Conservation (phyloP, 2,797 vertebrate genomes). For the Sandelia bainsii region DNA sequence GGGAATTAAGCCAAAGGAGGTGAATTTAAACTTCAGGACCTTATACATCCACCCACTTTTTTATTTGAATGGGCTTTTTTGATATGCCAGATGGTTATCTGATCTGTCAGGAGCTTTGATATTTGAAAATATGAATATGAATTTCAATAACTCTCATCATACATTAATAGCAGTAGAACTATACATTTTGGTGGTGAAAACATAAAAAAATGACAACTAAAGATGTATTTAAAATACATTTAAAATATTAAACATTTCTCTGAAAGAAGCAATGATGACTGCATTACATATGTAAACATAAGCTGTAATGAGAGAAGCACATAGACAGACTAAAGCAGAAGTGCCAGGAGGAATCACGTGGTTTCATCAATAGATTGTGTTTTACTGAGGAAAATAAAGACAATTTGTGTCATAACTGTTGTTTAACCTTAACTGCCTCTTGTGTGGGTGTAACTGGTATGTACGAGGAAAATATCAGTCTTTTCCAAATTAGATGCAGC, state of each 20-base stretch:
- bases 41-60: not conserved
- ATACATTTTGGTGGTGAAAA: too few relatives aligned
- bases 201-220: too few relatives aligned
- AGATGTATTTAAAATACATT: too few relatives aligned
- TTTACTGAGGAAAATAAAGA: slow-evolving; percentile 18
- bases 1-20: not conserved
- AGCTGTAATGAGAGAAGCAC: not conserved
- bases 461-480: slow-evolving; percentile 25
- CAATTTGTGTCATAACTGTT: slow-evolving; percentile 30
- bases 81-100: slow-evolving; percentile 5
- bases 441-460: slow-evolving; percentile 43
- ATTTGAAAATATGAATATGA: too few relatives aligned
- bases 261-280: not conserved
- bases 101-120: too few relatives aligned
- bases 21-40: not conserved
- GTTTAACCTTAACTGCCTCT: slow-evolving; percentile 44
- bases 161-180: not conserved
- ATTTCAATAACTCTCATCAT: not conserved
- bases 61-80: not conserved
- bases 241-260: not conserved
- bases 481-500: slow-evolving; percentile 25
- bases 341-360: not conserved
- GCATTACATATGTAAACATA: not conserved
- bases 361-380: not conserved
- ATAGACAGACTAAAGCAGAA: not conserved